Conservation (phyloP, 1,140 invertebrate genomes). For the Caenorhabditis inopinata region DNA sequence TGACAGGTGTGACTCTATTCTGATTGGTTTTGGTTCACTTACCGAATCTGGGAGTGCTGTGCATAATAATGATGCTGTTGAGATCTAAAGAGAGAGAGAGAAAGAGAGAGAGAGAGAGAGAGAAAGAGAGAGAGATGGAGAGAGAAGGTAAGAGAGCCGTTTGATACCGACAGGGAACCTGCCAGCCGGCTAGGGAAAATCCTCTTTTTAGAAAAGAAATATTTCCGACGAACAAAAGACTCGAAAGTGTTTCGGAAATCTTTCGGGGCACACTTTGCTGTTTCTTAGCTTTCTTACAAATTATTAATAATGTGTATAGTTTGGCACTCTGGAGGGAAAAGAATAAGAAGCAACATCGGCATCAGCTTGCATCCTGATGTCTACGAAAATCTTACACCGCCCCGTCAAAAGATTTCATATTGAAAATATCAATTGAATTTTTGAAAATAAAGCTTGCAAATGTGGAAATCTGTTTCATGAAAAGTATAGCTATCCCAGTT, state of each 20-base stretch:
- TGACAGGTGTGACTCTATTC: slow-evolving; percentile 13
- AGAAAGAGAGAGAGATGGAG: too few relatives aligned
- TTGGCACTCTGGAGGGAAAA: not conserved
- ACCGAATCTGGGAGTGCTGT: not conserved
- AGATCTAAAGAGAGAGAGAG: too few relatives aligned
- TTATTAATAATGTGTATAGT: slow-evolving; percentile 35
- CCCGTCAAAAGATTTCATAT: too few relatives aligned
- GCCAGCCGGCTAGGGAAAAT: not conserved
- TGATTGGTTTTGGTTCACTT: not conserved
- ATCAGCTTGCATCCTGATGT: too few relatives aligned
- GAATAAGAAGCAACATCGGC: not conserved
- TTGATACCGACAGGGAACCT: not conserved
- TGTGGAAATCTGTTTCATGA: too few relatives aligned
- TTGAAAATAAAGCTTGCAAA: too few relatives aligned
- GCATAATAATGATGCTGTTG: too few relatives aligned
- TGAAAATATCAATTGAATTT: too few relatives aligned
- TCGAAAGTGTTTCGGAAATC: not conserved
- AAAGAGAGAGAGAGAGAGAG: too few relatives aligned
- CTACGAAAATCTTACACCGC: not conserved
- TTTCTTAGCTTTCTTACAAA: slow-evolving; percentile 33
- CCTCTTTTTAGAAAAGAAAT: not conserved
- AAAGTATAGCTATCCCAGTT: too few relatives aligned
- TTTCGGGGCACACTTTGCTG: not conserved
- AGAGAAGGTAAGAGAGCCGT: too few relatives aligned
- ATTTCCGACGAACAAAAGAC: not conserved